phyloP scores from a whole-genome alignment of 2,888 invertebrate genomes.

The Sinopyrophorus schimmeli region DNA sequence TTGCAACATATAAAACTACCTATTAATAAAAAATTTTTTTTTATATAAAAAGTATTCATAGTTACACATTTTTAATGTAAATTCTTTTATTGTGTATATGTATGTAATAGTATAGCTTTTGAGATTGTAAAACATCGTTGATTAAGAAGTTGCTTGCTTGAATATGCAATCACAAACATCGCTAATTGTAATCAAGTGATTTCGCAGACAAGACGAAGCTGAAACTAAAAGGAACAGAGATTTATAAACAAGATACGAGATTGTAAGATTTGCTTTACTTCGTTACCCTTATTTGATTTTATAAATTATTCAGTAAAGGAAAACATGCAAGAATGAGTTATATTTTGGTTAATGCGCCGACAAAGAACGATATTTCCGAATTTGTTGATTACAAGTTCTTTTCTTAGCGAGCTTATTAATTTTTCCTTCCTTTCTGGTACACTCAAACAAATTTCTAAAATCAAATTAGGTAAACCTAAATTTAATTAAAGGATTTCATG shows the following conservation, averaged over 20 bases:
- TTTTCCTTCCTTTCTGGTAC: background rate
- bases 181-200: constrained; percentile 45
- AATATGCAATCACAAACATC: constrained; percentile 44
- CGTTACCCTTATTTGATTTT: constrained; percentile 34
- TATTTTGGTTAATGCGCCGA: background rate
- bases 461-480: too few relatives aligned
- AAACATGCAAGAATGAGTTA: background rate
- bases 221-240: constrained; percentile 10
- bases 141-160: constrained; percentile 29
- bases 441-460: too few relatives aligned
- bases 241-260: constrained; percentile 40
- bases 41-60: too few relatives aligned
- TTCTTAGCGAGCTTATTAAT: too few relatives aligned
- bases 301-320: constrained; percentile 9
- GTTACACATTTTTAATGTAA: too few relatives aligned
- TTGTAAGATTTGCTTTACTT: constrained; percentile 34
- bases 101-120: too few relatives aligned
- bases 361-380: background rate
- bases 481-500: too few relatives aligned
- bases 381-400: constrained; percentile 4
- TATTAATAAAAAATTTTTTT: too few relatives aligned
- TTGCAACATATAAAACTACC: too few relatives aligned
- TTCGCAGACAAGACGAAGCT: constrained; percentile 30
- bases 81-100: too few relatives aligned
- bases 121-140: constrained; percentile 18